Evolutionary conservation across 2,888 invertebrate genomes (phyloP).

Genomic region (Hypomecis punctinalis): DNA sequence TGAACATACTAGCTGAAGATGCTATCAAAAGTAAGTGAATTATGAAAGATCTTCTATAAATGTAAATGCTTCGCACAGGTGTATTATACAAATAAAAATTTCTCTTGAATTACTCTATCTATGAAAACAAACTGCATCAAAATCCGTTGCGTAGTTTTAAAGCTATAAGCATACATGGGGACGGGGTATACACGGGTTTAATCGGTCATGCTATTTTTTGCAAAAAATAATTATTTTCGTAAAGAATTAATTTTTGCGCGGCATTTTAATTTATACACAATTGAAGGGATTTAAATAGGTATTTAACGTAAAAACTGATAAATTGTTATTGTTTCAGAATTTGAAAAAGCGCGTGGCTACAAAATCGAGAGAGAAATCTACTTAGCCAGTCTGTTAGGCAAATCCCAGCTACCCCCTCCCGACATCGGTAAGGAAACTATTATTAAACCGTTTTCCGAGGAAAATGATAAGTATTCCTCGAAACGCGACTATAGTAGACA

Average conservation of each 20-base stretch:
- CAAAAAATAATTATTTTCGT: no score
- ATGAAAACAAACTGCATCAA: no score
- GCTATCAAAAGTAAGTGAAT: slow-evolving; percentile 85
- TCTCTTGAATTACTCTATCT: no score
- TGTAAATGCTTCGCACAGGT: no score
- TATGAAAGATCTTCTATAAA: slow-evolving; percentile 5
- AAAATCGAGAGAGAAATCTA: slow-evolving; percentile 87
- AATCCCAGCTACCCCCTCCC: slow-evolving; percentile 48
- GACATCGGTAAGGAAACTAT: slow-evolving; percentile 53
- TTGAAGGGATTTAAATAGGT: no score
- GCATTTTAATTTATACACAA: no score
- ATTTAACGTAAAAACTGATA: neutral
- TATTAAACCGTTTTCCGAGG: slow-evolving; percentile 50
- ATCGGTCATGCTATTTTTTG: no score
- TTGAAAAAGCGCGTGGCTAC: slow-evolving; percentile 88
- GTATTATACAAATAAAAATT: no score
- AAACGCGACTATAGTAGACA: slow-evolving; percentile 36
- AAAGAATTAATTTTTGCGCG: no score
- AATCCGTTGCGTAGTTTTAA: no score
- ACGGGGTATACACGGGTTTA: no score
- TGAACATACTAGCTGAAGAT: slow-evolving; percentile 81
- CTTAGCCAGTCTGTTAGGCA: slow-evolving; percentile 69
- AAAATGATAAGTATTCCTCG: slow-evolving; percentile 46
- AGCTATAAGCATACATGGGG: no score
- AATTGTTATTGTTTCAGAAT: slow-evolving; percentile 74